Evolutionary conservation across 1,140 invertebrate genomes (phyloP).

Genomic region (Brachionus manjavacas): DNA sequence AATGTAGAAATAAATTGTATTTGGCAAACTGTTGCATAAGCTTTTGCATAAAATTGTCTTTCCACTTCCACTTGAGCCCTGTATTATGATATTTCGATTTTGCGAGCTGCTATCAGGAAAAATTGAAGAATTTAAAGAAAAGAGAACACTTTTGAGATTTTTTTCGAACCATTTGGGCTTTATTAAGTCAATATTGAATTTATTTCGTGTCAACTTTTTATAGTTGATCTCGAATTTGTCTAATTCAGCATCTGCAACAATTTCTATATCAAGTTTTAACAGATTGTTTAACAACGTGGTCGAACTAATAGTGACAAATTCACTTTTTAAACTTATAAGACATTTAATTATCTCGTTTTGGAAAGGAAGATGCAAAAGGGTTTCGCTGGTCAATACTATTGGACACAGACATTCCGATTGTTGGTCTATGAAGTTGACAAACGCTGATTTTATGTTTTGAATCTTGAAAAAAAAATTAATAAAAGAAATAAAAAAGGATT

Average conservation of each 20-base stretch:
- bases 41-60: slow-evolving; percentile 15
- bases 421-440: slow-evolving; percentile 27
- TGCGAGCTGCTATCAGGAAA: background rate
- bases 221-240: background rate
- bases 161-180: background rate
- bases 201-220: background rate
- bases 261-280: background rate
- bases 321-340: background rate
- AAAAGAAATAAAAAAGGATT: no score
- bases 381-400: background rate
- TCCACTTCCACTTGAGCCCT: slow-evolving; percentile 26
- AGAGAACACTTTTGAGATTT: background rate
- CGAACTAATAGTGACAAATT: background rate
- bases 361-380: background rate
- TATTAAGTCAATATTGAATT: background rate
- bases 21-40: background rate
- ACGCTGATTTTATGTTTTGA: background rate
- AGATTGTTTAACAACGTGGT: background rate
- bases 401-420: slow-evolving; percentile 25
- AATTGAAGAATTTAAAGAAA: background rate
- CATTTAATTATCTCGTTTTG: background rate
- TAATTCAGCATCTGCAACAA: background rate
- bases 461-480: background rate
- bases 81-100: background rate
- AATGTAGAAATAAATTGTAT: slow-evolving; percentile 17